Base-by-base conservation (phyloP, 1,140 invertebrate genomes). In the Conopomorpha cramerella region DNA sequence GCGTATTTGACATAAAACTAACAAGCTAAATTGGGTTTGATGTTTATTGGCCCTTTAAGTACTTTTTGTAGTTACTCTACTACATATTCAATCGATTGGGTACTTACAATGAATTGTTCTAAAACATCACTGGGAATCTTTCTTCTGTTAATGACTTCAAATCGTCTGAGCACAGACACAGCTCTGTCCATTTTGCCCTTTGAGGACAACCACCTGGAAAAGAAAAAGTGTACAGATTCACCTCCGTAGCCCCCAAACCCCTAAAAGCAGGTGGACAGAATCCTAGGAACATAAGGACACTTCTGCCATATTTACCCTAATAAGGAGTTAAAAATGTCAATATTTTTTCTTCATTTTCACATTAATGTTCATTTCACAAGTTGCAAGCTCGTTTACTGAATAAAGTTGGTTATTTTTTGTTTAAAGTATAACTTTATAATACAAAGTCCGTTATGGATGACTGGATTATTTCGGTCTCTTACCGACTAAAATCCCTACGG, bases 101-200 rank as follows among this genome's bases (percentile, higher is more conserved):
- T 12, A 60, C 78, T 81, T 61, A 84, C 86, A 27, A 82, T 74
- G 49, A 91, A 91, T 41, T 86, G 76, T 16, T 84, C 74, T 56
- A 90, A 87, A 6, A 89, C 74, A 36, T 84, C 68, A 2, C 83
- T 78, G 2, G 86, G 80, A 15, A 92, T 84, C 45, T 84, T 80
- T 8, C 79, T 86, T 6, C 81, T 78, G 64, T 93, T 93, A n/a
- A 90, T 80, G 38, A 77, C 78, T 51, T 91, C 88, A 51, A 93
- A 89, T 51, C 84, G 86, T 30, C 78, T 81, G 4, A 92, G 61
- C 23, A 92, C 89, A 7, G 56, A 55, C 8, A 91, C 81, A 2
- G 90, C 89, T 53, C 86, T 82, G 23, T 90, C 86, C 0, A 88
- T 77, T 19, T 65, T 61, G 6, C 82, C 81, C 36, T 68, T 66